These are phyloP conservation scores for Camponotus fellah DNA, from an alignment of 2,888 invertebrate species.

Conservation along the genomic window DNA sequence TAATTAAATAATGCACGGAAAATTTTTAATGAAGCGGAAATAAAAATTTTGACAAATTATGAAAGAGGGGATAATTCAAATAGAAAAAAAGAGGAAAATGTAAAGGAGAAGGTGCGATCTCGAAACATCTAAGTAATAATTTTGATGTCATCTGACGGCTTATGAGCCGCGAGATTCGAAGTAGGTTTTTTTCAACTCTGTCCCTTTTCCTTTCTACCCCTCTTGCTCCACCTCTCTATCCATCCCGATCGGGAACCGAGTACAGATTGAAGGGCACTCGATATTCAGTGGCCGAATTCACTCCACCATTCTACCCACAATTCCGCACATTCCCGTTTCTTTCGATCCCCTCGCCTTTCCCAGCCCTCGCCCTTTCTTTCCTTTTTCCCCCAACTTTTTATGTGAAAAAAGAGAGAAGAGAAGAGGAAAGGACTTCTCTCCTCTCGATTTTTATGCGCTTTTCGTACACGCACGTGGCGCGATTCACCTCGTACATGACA, in stretches of 20 bases:
- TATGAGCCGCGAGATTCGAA: background rate
- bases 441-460: constrained; percentile 20
- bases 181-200: background rate
- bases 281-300: constrained; percentile 77
- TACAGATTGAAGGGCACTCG: constrained; percentile 75
- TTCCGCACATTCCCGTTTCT: constrained; percentile 65
- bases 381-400: constrained; percentile 65
- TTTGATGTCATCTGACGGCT: background rate
- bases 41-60: background rate
- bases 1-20: background rate
- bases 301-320: constrained; percentile 63
- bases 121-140: background rate
- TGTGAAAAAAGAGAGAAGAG: constrained; percentile 46
- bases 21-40: background rate
- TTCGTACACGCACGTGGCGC: constrained; percentile 71
- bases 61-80: background rate
- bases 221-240: background rate
- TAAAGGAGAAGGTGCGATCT: background rate
- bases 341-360: constrained; percentile 67
- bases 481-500: constrained; percentile 73
- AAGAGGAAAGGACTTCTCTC: background rate
- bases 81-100: background rate
- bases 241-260: background rate
- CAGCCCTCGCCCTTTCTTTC: constrained; percentile 66
- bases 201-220: background rate